A percentile compares a stretch with the other conserved stretches of the same genome.
Conservation (phyloP, 1,140 invertebrate species). For the Eupristina koningsbergeri region DNA sequence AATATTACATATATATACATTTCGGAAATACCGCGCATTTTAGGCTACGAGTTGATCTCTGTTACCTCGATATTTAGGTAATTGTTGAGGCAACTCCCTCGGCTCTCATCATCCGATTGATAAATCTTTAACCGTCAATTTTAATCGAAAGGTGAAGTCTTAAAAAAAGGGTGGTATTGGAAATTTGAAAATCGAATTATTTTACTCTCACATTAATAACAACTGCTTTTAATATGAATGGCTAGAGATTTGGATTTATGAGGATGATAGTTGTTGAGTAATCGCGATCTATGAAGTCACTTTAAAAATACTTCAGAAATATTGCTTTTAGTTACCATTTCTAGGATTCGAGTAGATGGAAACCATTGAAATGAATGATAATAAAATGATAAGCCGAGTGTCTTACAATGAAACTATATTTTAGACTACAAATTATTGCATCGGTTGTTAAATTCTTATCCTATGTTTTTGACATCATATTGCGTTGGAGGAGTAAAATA, state of each 20-base stretch:
- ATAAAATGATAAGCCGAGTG: neutral
- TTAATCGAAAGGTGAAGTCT: neutral
- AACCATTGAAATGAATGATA: neutral
- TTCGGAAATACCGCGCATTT: neutral
- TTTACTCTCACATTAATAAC: too few relatives aligned
- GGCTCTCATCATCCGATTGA: neutral
- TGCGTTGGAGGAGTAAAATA: neutral
- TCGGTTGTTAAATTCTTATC: neutral
- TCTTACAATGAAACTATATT: neutral
- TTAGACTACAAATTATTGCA: neutral
- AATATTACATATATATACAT: neutral
- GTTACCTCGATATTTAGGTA: slow-evolving; percentile 11
- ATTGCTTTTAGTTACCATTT: neutral
- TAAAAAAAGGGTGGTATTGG: neutral
- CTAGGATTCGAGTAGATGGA: neutral
- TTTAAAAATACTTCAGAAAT: neutral
- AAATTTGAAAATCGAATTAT: too few relatives aligned
- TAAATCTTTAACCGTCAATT: too few relatives aligned
- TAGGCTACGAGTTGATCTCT: slow-evolving; percentile 2
- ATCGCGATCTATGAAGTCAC: neutral
- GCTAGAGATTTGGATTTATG: neutral
- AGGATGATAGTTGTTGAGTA: neutral
- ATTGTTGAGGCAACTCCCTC: neutral
- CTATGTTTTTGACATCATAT: neutral
- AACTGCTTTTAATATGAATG: neutral